A percentile compares a stretch with the other conserved stretches of the same genome.
Conservation (phyloP, 2,113 vertebrate species). For the Heteronetta atricapilla region DNA sequence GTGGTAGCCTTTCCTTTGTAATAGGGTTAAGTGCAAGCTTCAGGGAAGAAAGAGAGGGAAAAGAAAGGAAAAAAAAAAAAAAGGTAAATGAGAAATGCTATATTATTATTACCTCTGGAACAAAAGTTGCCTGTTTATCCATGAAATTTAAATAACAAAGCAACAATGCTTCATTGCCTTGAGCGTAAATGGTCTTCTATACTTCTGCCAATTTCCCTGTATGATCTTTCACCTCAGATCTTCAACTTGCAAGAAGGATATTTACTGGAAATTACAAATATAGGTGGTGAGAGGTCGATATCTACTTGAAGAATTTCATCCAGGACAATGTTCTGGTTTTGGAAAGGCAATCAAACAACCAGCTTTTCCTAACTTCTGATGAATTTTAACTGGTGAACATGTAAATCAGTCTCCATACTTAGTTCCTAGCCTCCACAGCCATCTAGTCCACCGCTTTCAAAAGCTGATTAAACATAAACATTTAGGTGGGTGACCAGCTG, state of each 20-base stretch:
- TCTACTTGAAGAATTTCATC: not conserved
- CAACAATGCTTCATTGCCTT: not conserved
- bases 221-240: not conserved
- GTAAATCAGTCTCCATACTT: not conserved
- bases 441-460: not conserved
- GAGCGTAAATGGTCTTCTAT: not conserved
- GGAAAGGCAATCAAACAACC: not conserved
- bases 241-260: not conserved
- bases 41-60: not conserved
- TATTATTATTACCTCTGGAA: not conserved
- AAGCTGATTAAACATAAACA: slow-evolving; percentile 28
- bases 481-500: not conserved
- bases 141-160: not conserved
- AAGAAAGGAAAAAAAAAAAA: not conserved
- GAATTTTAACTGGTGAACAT: not conserved
- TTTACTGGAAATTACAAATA: not conserved
- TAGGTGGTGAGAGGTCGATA: not conserved
- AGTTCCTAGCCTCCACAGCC: not conserved
- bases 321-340: not conserved
- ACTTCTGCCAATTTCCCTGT: not conserved
- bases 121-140: not conserved
- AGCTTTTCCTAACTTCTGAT: not conserved
- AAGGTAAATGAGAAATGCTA: not conserved
- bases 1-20: not conserved
- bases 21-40: not conserved